Evolutionary conservation across 2,113 vertebrate genomes (phyloP).

Genomic region (Falco punctatus): DNA sequence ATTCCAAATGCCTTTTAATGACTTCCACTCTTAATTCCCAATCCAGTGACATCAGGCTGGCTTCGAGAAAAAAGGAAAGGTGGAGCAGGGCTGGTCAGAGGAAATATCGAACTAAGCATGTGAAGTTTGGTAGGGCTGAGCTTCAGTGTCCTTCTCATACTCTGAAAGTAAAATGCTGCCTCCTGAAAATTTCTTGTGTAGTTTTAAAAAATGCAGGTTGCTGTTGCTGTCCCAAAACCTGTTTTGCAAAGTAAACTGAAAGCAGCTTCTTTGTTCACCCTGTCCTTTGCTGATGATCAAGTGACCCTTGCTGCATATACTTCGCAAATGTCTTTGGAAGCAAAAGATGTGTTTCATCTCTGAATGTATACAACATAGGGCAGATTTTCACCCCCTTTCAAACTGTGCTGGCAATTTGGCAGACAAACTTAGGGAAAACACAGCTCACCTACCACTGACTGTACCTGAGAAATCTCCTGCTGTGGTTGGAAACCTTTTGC

Average conservation of each 20-base stretch:
- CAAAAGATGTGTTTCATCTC: background rate
- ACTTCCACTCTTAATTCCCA: background rate
- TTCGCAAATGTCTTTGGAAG: background rate
- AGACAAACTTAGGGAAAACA: background rate
- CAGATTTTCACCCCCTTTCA: background rate
- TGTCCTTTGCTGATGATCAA: background rate
- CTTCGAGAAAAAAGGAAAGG: background rate
- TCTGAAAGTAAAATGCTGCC: background rate
- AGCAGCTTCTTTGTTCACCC: background rate
- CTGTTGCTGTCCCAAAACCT: background rate
- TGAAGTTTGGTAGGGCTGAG: background rate
- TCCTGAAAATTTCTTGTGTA: background rate
- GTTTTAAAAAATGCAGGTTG: background rate
- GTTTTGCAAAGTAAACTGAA: background rate
- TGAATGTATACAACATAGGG: fast-evolving
- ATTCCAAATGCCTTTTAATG: background rate
- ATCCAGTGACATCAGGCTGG: background rate
- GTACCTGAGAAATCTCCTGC: background rate
- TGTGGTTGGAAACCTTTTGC: background rate
- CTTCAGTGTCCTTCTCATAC: background rate
- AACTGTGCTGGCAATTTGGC: background rate
- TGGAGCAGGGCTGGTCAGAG: background rate
- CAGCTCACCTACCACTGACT: background rate
- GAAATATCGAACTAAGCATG: background rate
- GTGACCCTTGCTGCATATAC: background rate